Percentiles rank a stretch among this genome's conserved stretches.
Evolutionary conservation across 2,113 vertebrate species (phyloP).

Genomic region (Dasyurus viverrinus): DNA sequence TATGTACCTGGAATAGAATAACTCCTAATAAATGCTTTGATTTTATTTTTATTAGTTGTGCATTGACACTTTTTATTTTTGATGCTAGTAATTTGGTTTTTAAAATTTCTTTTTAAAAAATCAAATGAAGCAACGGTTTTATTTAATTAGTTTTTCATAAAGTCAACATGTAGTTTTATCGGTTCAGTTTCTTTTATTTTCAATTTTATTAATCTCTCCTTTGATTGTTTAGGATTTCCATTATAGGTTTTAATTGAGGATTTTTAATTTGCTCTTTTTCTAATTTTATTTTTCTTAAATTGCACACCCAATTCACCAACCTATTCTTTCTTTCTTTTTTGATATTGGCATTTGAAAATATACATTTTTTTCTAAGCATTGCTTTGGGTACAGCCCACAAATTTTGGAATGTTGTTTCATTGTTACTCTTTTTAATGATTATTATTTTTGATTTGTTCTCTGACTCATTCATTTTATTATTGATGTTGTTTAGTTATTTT

Average conservation of each 20-base stretch:
- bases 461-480: neutral
- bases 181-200: neutral
- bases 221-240: neutral
- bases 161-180: neutral
- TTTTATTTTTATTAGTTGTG: neutral
- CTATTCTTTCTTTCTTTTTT: neutral
- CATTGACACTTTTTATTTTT: neutral
- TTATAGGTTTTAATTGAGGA: neutral
- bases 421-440: neutral
- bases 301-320: neutral
- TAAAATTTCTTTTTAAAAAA: neutral
- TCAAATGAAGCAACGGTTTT: neutral
- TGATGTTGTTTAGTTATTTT: neutral
- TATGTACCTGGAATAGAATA: neutral
- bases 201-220: neutral
- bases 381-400: neutral
- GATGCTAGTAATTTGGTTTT: neutral
- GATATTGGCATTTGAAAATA: neutral
- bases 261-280: neutral
- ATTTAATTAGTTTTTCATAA: neutral
- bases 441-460: neutral
- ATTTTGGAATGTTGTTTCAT: neutral
- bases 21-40: neutral
- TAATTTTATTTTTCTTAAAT: neutral
- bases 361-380: neutral